phyloP scores from a whole-genome alignment of 1,140 invertebrate species.

The Chymomyza costata region DNA sequence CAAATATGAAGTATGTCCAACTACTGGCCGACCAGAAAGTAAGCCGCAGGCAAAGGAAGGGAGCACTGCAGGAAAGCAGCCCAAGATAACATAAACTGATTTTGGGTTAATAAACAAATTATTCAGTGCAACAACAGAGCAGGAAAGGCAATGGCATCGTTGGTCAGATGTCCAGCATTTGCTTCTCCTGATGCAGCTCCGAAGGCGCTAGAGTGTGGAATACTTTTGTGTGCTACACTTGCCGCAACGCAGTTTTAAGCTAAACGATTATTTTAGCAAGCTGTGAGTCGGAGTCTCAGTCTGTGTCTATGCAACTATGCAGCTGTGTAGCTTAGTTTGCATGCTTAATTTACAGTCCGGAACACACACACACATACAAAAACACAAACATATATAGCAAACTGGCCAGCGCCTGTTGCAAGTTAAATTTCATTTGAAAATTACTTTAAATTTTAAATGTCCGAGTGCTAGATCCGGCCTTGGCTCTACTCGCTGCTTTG shows the following conservation, averaged over 20 bases:
- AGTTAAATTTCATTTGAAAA: slow-evolving; percentile 48
- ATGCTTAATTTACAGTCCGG: slow-evolving; percentile 60
- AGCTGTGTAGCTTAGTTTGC: slow-evolving; percentile 30
- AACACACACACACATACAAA: slow-evolving; percentile 9
- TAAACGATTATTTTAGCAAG: slow-evolving; percentile 17
- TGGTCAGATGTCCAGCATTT: slow-evolving; percentile 7
- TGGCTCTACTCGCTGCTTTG: neutral
- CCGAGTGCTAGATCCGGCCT: neutral
- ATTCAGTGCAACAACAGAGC: slow-evolving; percentile 49
- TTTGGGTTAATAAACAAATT: slow-evolving; percentile 69
- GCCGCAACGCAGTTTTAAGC: slow-evolving; percentile 20
- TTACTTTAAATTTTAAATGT: slow-evolving; percentile 56
- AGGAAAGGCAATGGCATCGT: slow-evolving; percentile 3
- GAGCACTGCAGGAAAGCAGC: neutral
- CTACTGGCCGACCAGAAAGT: slow-evolving; percentile 6
- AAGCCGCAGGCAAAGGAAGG: slow-evolving; percentile 4
- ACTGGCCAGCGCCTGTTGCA: slow-evolving; percentile 4
- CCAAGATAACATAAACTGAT: slow-evolving; percentile 53
- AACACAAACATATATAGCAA: slow-evolving; percentile 8
- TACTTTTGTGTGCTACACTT: slow-evolving; percentile 3
- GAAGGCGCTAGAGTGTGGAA: slow-evolving; percentile 16
- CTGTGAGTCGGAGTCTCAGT: too few species aligned
- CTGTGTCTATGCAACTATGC: too few species aligned
- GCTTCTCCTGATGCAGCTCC: slow-evolving; percentile 1
- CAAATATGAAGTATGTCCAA: slow-evolving; percentile 50